These are phyloP conservation scores for Alauda arvensis DNA, from an alignment of 2,797 vertebrate genomes.

Conservation along the genomic window DNA sequence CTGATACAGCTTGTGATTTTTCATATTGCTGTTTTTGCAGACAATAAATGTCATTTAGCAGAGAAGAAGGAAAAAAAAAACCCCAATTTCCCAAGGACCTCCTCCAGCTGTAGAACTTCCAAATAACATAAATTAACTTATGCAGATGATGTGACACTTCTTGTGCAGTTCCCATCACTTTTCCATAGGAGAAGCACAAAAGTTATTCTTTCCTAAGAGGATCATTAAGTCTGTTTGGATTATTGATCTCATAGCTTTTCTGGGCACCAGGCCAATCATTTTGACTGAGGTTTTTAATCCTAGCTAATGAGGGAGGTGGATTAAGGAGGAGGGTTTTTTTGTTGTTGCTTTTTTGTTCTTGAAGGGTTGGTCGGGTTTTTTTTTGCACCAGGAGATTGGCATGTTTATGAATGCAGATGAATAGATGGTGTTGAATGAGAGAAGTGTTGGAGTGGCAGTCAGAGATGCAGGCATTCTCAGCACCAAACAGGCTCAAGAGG, in stretches of 20 bases:
- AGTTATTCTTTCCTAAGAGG: slow-evolving; percentile 39
- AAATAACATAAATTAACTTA: slow-evolving; percentile 24
- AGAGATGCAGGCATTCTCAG: slow-evolving; percentile 20
- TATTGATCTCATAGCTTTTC: slow-evolving; percentile 57
- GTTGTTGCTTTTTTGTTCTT: neutral
- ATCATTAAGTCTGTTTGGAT: slow-evolving; percentile 55
- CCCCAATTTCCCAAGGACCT: neutral
- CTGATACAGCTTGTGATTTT: slow-evolving; percentile 46
- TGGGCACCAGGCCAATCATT: slow-evolving; percentile 37
- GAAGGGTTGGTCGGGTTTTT: slow-evolving; percentile 16
- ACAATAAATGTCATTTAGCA: slow-evolving; percentile 26
- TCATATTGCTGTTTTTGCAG: slow-evolving; percentile 10
- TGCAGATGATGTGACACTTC: slow-evolving; percentile 11
- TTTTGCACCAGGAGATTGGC: slow-evolving; percentile 3
- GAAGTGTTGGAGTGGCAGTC: neutral
- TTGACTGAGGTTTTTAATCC: slow-evolving; percentile 49
- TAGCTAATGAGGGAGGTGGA: slow-evolving; percentile 38
- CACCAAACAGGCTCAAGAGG: neutral
- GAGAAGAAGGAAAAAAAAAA: neutral
- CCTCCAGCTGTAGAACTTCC: neutral
- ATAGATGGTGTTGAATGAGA: slow-evolving; percentile 22
- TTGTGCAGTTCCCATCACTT: neutral
- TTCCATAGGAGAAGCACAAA: slow-evolving; percentile 15
- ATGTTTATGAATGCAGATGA: slow-evolving; percentile 40
- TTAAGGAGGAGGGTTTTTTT: neutral